A percentile compares a stretch with the other conserved stretches of the same genome.
Evolutionary conservation across 2,888 invertebrate species (phyloP).

Genomic region (Lepidocyrtinus sp.): DNA sequence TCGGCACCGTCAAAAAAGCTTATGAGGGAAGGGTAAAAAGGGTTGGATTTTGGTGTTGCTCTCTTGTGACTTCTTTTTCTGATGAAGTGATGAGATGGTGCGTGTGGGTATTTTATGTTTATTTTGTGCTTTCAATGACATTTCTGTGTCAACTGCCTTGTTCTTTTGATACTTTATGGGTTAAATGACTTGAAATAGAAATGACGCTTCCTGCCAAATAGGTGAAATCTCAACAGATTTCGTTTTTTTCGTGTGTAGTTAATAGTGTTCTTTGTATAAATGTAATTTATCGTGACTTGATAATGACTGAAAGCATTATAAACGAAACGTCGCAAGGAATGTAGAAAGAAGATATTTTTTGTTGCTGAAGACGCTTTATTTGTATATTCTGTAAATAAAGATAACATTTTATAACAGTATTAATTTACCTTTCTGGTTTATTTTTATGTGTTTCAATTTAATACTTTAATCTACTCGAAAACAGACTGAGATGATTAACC

Average conservation of each 20-base stretch:
- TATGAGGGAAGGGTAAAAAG: neutral
- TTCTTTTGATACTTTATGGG: slow-evolving; percentile 28
- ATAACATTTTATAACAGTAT: neutral
- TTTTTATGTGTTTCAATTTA: slow-evolving; percentile 19
- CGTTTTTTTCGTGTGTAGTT: neutral
- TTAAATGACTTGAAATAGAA: neutral
- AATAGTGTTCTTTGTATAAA: slow-evolving; percentile 10
- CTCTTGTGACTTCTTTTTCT: neutral
- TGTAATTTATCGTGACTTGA: slow-evolving; percentile 6
- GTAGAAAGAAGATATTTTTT: neutral
- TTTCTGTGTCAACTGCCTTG: slow-evolving; percentile 49
- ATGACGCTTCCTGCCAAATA: slow-evolving; percentile 1
- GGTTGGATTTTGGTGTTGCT: neutral
- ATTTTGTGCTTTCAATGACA: slow-evolving; percentile 44
- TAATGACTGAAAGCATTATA: neutral
- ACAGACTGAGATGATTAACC: too few species aligned
- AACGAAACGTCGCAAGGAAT: neutral
- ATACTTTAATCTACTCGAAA: slow-evolving; percentile 21
- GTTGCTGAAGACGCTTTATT: slow-evolving; percentile 44
- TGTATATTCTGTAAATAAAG: slow-evolving; percentile 11
- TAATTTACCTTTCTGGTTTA: slow-evolving; percentile 8
- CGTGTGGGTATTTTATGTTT: slow-evolving; percentile 36
- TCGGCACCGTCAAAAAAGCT: neutral
- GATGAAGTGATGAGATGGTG: slow-evolving; percentile 10
- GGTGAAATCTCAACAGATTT: slow-evolving; percentile 11